Evolutionary conservation across 2,797 vertebrate species (phyloP).

Genomic region (Gymnothorax javanicus): DNA sequence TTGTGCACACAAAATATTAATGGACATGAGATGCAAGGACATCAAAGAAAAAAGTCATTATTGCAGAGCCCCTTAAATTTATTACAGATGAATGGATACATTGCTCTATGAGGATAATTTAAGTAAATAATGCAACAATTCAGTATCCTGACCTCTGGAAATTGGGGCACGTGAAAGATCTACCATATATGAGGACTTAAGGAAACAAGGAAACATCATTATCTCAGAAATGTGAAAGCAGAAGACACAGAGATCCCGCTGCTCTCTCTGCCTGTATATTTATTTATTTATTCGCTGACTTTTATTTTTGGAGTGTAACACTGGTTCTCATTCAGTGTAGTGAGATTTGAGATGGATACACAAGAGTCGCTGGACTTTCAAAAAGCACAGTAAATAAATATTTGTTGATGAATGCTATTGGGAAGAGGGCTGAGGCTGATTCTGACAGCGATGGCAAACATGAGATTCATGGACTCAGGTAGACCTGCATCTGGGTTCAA

Average conservation of each 20-base stretch:
- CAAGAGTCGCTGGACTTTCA: conserved; percentile 4
- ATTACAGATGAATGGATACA: neutral
- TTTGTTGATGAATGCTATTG: conserved; percentile 12
- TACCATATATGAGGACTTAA: neutral
- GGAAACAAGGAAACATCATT: neutral
- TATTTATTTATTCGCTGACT: neutral
- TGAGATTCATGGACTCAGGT: neutral
- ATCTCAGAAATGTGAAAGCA: neutral
- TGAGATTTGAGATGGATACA: neutral
- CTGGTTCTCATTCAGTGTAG: neutral
- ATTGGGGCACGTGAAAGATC: neutral
- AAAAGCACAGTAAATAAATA: conserved; percentile 5
- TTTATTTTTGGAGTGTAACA: neutral
- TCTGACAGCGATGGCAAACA: neutral
- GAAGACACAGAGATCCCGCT: neutral
- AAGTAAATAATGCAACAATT: conserved; percentile 1
- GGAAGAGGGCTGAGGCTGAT: neutral
- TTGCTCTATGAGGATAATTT: neutral
- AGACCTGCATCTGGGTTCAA: neutral
- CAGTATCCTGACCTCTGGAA: neutral
- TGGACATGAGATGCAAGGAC: neutral
- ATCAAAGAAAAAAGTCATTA: neutral
- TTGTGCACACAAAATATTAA: neutral
- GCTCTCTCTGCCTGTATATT: neutral
- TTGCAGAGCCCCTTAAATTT: neutral